A percentile compares a stretch with the other conserved stretches of the same genome.
phyloP scores from a whole-genome alignment of 1,140 invertebrate genomes.

The Agrypnia vestita region DNA sequence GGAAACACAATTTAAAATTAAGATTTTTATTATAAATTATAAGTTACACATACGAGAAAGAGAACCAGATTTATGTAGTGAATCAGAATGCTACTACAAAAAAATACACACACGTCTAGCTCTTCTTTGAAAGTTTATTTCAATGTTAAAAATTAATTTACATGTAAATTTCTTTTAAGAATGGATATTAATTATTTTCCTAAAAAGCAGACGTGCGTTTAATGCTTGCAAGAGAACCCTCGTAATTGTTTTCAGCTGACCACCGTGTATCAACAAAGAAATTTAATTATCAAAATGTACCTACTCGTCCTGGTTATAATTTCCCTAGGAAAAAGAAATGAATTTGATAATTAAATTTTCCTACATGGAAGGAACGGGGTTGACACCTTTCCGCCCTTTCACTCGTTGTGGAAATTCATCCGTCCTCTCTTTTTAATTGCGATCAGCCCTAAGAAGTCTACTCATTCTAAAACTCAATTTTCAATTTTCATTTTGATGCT shows the following conservation, averaged over 20 bases:
- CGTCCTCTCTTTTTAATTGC: conserved; percentile 17
- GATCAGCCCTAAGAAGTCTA: conserved; percentile 34
- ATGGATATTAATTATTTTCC: no score
- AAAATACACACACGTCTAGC: no score
- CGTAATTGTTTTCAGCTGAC: neutral
- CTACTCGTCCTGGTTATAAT: conserved; percentile 50
- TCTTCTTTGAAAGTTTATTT: no score
- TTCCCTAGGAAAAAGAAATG: conserved; percentile 55
- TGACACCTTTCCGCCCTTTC: conserved; percentile 42
- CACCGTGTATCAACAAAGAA: conserved; percentile 23
- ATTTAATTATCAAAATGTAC: conserved; percentile 40
- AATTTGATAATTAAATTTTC: conserved; percentile 61
- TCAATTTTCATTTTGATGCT: conserved; percentile 58
- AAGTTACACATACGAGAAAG: no score
- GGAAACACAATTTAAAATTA: no score
- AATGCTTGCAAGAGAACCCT: no score
- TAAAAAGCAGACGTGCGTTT: no score
- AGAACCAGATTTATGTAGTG: no score
- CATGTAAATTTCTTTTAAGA: no score
- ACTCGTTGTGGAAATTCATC: neutral
- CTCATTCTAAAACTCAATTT: conserved; percentile 51
- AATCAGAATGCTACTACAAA: no score
- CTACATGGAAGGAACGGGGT: conserved; percentile 55
- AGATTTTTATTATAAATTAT: no score
- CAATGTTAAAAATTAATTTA: no score